phyloP scores from a whole-genome alignment of 2,888 invertebrate species.

The Hydropsyche betteni region DNA sequence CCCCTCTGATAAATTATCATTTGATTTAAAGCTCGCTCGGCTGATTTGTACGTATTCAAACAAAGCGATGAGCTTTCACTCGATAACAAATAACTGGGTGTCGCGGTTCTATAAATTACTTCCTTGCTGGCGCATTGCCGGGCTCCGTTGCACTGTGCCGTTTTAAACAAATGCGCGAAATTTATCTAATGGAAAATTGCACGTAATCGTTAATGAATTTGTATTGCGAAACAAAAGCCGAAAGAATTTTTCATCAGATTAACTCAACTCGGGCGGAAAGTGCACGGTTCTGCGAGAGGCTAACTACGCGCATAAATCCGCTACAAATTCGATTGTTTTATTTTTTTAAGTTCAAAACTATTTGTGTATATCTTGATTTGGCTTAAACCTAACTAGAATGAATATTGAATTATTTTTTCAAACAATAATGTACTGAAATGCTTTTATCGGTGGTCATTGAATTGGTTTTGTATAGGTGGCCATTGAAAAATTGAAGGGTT shows the following conservation, averaged over 20 bases:
- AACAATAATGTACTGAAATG: background rate
- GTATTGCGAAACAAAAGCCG: background rate
- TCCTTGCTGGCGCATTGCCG: conserved; percentile 3
- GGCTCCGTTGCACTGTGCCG: conserved; percentile 1
- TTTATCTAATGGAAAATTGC: conserved; percentile 28
- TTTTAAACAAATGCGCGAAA: conserved; percentile 22
- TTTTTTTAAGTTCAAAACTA: background rate
- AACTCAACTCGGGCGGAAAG: background rate
- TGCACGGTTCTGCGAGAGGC: no score
- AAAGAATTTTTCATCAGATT: conserved; percentile 18
- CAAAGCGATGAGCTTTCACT: background rate
- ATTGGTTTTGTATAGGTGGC: no score
- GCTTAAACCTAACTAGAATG: background rate
- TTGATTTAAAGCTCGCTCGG: no score
- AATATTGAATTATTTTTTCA: background rate
- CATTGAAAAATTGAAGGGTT: no score
- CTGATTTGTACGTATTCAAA: background rate
- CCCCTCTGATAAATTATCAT: no score
- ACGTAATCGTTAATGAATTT: conserved; percentile 20
- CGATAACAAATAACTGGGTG: background rate
- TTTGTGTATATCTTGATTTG: background rate
- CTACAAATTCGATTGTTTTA: background rate
- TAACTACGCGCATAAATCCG: background rate
- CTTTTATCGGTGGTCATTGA: no score
- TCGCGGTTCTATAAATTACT: background rate